Evolutionary conservation across 2,113 vertebrate genomes (phyloP), one percentile per base, ranked within the genome.

Genomic region (Alaudala cheleensis): DNA sequence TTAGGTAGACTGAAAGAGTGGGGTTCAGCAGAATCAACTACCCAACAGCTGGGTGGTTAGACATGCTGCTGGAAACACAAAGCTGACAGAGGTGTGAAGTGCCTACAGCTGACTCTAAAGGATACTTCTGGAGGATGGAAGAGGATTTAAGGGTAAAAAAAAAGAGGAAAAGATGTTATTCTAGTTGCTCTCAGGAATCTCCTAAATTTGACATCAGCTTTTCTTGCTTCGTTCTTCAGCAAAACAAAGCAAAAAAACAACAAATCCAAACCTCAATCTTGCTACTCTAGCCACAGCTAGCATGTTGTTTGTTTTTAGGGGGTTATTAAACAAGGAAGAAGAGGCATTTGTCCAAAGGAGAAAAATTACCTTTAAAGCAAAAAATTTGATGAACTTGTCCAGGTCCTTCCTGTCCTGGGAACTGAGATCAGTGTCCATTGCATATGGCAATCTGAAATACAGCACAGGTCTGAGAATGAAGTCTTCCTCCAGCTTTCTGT

Each of bases 341-440:
- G 76, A 67, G 50, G 56, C 28, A 67, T 72, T 92, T 88, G 50
- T 20, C 31, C 29, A 45, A 31, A 96, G 70, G 34, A 93, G 7
- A 78, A 89, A 67, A 61, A 66, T 96, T 97, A 99, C 99, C 99
- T 99, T 99, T 92, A 99, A 97, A 81, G 99, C 99, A 98, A 99
- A 99, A 98, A 99, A 99, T 96, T 99, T 99, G 88, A 99, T 99
- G 96, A 99, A 99, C 96, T 99, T 99, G 98, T 99, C 99, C 98
- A 99, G 97, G 97, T 99, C 99, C 97, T 99, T 99, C 96, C 98
- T 99, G 98, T 99, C 99, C 96, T 99, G 99, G 94, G 98, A 98
- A 98, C 97, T 99, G 98, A 99, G 98, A 98, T 99, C 99, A 97
- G 98, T 98, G 96, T 99, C 99, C 99, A 99, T 99, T 97, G 98